phyloP scores from a whole-genome alignment of 2,888 invertebrate genomes.

The Lomographa bimaculata region DNA sequence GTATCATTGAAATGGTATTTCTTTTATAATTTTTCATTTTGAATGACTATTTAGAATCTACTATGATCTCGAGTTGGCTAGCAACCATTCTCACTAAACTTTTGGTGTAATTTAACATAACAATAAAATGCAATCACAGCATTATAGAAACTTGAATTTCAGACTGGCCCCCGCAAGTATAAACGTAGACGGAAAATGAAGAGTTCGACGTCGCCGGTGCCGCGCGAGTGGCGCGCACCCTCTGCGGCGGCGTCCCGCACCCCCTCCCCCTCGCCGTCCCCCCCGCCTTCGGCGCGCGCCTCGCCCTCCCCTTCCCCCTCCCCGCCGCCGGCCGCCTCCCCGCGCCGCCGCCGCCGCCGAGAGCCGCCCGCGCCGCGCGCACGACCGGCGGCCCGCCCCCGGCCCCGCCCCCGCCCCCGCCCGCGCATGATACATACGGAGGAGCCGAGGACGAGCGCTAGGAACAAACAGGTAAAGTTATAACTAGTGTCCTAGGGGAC shows the following conservation, averaged over 20 bases:
- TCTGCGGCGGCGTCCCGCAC: conserved; percentile 62
- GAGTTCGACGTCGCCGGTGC: conserved; percentile 44
- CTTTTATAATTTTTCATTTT: no score
- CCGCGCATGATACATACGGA: conserved; percentile 92
- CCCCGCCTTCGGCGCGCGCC: conserved; percentile 23
- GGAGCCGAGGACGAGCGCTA: conserved; percentile 79
- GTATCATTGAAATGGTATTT: no score
- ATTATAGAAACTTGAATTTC: no score
- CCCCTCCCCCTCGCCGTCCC: conserved; percentile 55
- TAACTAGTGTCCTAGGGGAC: no score
- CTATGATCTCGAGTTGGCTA: no score
- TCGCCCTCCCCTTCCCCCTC: conserved; percentile 44
- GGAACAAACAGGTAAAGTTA: conserved; percentile 85
- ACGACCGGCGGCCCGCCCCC: conserved; percentile 61
- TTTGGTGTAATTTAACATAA: no score
- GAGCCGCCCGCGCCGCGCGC: conserved; percentile 37
- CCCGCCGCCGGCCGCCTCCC: conserved; percentile 70
- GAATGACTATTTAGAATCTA: no score
- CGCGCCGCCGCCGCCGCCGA: conserved; percentile 36
- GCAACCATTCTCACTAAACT: no score
- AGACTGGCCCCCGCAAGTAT: conserved; percentile 91
- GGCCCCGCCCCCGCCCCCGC: conserved; percentile 70
- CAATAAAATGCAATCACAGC: no score
- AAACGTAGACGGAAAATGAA: conserved; percentile 91
- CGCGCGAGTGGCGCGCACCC: conserved; percentile 40